Base-by-base conservation (phyloP, 2,113 vertebrate species). In the Cyprinodon variegatus region DNA sequence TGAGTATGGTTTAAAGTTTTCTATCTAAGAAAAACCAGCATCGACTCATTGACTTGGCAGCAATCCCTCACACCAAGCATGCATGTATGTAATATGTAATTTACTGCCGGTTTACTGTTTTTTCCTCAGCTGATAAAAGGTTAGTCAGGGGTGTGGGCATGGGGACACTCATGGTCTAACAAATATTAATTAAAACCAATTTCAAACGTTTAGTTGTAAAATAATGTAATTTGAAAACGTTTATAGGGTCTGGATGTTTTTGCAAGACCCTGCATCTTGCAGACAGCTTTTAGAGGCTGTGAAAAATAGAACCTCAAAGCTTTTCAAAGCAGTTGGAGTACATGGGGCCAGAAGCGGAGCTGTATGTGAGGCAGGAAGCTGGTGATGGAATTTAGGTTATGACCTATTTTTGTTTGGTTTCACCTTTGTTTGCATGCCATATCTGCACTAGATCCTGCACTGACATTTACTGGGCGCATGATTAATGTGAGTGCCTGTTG, bases 381-480 rank as follows among this genome's bases (percentile, higher is more conserved):
- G 73, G 59, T 62, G 65, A 82, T 72, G 70, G 71, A 88, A 80
- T 81, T 60, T 65, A 85, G 87, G 48, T 81, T 77, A 60, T 46
- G 83, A 80, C 68, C 80, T 81, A 76, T 86, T 88, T 87, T 70
- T 77, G 78, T 89, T 87, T 74, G 59, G 78, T 72, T 83, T 83
- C 78, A 86, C 80, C 81, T 82, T 74, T 10, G 61, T 78, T 73
- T 78, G 70, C 69, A 15, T 72, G 67, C 76, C 82, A 74, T 68
- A 74, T 88, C 84, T 75, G 57, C 66, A 78, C 57, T 45, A 65
- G 71, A 73, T 88, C 68, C 79, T 43, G 70, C 67, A 72, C 65
- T 85, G 89, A 92, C 90, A 87, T 88, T 88, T 92, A 86, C 73
- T 69, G 76, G 70, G 53, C 72, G 67, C 29, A 37, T 83, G 88